Percentiles rank a stretch among this genome's conserved stretches.
Evolutionary conservation across 2,113 vertebrate species (phyloP).

Genomic region (Polypterus senegalus): DNA sequence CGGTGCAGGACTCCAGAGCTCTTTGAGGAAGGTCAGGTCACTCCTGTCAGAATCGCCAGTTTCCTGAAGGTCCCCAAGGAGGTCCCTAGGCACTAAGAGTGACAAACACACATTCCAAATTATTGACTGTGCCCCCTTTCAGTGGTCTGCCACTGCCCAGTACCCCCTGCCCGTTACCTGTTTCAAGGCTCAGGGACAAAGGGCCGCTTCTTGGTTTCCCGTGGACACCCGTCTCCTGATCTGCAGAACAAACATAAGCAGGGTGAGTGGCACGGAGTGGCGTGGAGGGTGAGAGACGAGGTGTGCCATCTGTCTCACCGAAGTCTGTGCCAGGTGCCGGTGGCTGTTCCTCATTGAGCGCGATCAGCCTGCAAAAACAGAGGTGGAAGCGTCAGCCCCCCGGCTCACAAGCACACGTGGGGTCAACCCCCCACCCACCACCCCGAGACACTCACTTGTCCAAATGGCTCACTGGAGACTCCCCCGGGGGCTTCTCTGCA

Average conservation of each 20-base stretch:
- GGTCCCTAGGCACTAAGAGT: slow-evolving; percentile 13
- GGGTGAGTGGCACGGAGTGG: no score
- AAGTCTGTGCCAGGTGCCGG: slow-evolving; percentile 25
- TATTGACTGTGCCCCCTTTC: neutral
- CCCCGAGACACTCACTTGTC: slow-evolving; percentile 40
- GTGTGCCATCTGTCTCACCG: slow-evolving; percentile 33
- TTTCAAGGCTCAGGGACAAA: slow-evolving; percentile 27
- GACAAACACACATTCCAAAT: neutral
- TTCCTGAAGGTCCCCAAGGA: slow-evolving; percentile 31
- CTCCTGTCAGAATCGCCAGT: slow-evolving; percentile 49
- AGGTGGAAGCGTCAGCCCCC: no score
- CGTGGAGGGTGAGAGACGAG: no score
- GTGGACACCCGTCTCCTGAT: slow-evolving; percentile 24
- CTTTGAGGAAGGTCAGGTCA: slow-evolving; percentile 64
- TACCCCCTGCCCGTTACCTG: slow-evolving; percentile 16
- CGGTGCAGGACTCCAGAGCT: slow-evolving; percentile 43
- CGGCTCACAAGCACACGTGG: no score
- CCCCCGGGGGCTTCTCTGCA: slow-evolving; percentile 30
- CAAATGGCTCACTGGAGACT: slow-evolving; percentile 31
- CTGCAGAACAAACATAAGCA: slow-evolving; percentile 21
- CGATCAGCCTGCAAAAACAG: slow-evolving; percentile 44
- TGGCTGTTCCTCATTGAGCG: slow-evolving; percentile 49
- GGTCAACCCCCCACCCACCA: no score
- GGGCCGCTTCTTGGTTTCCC: slow-evolving; percentile 23
- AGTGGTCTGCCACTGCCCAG: neutral